Conservation (phyloP, 2,888 invertebrate genomes). For the Gasteruption jaculator region DNA sequence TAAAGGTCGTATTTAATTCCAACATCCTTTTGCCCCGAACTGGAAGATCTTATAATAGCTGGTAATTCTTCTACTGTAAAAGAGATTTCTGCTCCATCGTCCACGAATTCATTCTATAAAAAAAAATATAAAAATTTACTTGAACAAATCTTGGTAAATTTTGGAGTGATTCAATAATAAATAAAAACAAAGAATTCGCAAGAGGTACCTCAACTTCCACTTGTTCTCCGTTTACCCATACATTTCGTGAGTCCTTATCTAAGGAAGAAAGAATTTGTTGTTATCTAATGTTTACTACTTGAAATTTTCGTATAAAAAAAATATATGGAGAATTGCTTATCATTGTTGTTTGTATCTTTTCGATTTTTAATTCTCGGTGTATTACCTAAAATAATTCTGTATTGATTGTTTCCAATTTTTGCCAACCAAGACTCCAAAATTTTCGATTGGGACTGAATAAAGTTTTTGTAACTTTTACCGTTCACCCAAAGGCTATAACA, state of each 20-base stretch:
- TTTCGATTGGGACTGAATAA: slow-evolving; percentile 74
- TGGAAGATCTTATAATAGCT: slow-evolving; percentile 53
- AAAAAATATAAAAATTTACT: slow-evolving; percentile 1
- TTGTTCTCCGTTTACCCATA: slow-evolving; percentile 72
- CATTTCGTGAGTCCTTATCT: slow-evolving; percentile 73
- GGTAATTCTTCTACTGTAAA: slow-evolving; percentile 60
- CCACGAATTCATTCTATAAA: slow-evolving; percentile 72
- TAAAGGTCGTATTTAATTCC: slow-evolving; percentile 41
- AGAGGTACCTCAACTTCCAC: slow-evolving; percentile 60
- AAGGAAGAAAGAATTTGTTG: slow-evolving; percentile 18
- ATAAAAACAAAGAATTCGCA: neutral
- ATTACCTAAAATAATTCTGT: slow-evolving; percentile 71
- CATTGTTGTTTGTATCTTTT: neutral
- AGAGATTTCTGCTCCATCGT: slow-evolving; percentile 79
- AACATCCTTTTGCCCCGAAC: slow-evolving; percentile 38
- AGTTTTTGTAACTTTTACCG: slow-evolving; percentile 76
- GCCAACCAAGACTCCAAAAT: slow-evolving; percentile 72
- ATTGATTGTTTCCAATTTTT: slow-evolving; percentile 54
- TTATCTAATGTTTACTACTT: slow-evolving; percentile 6
- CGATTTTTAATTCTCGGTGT: slow-evolving; percentile 2
- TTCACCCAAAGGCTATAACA: slow-evolving; percentile 78
- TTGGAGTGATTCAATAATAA: neutral
- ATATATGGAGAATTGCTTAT: slow-evolving; percentile 1
- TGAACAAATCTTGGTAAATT: neutral
- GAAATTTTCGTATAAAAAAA: neutral